Percentiles rank a stretch among this genome's conserved stretches.
phyloP scores from a whole-genome alignment of 2,113 vertebrate genomes.

The Megaceryle maxima region DNA sequence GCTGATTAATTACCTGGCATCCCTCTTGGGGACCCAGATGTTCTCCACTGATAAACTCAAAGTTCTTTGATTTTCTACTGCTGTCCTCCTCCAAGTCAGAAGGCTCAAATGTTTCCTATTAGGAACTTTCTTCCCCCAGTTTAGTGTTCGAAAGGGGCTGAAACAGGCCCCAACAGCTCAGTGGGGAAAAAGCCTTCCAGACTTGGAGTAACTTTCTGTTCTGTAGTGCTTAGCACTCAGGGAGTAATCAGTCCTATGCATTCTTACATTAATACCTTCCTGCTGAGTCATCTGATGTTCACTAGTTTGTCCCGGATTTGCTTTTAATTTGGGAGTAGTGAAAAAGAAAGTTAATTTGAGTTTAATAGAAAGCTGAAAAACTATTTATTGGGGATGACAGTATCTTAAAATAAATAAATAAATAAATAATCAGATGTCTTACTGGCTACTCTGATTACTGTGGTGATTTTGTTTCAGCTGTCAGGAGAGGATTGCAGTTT shows the following conservation, averaged over 20 bases:
- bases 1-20: not conserved
- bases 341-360: not conserved
- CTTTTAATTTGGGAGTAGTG: not conserved
- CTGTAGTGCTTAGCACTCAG: not conserved
- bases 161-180: not conserved
- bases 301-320: not conserved
- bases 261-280: not conserved
- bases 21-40: rapidly evolving
- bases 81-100: not conserved
- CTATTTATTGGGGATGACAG: not conserved
- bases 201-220: not conserved
- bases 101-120: not conserved
- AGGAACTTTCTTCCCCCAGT: not conserved
- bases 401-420: not conserved
- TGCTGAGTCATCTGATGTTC: not conserved
- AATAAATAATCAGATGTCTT: not conserved
- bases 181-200: not conserved
- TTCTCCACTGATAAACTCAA: not conserved
- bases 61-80: not conserved
- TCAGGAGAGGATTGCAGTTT: not conserved
- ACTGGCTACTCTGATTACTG: not conserved
- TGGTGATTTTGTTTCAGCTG: not conserved
- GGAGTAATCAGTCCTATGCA: not conserved
- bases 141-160: not conserved
- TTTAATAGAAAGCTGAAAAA: not conserved